Evolutionary conservation across 1,140 invertebrate species (phyloP), one percentile per base, ranked within the genome.

Genomic region (Heliothis virescens): DNA sequence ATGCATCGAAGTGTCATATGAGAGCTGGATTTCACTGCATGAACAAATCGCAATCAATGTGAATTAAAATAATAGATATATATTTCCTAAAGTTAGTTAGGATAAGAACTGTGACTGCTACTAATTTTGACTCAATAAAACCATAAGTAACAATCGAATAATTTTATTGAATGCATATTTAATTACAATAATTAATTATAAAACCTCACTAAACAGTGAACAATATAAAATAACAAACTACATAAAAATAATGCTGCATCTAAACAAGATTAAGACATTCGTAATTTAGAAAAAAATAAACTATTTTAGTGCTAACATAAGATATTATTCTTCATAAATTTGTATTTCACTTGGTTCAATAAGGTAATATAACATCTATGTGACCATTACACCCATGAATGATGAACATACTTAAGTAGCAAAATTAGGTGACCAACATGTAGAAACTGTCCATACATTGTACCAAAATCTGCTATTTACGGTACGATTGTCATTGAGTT

Each of bases 131-230:
- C 12, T 11, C 18, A 74, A 18, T 26, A 29, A 72, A 79, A 60
- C n/a, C 3, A n/a, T 9, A 41, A 5, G 5, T 34, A 83, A 86
- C 82, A 82, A 82, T 80, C 71, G 50, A 80, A 81, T 84, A 84
- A 77, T 53, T 84, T 82, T 83, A 83, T 83, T 82, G 73, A 78
- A 83, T 83, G 57, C 60, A 72, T 83, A 71, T 72, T 71, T 71
- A 79, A 71, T 79, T 71, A 71, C 71, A 79, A 65, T 63, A 74
- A 80, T 69, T 34, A 79, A 65, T 79, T 50, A 71, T 34, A 78
- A 67, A 57, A 67, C n/a, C 12, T 78, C 53, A 75, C 71, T 75
- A 82, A n/a, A 82, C 80, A 79, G 41, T 75, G 62, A 84, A 83
- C 53, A 85, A 83, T 79, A 82, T 57, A 84, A 76, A 53, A 80